phyloP scores from a whole-genome alignment of 2,888 invertebrate species.

The Megastigmus dorsalis region DNA sequence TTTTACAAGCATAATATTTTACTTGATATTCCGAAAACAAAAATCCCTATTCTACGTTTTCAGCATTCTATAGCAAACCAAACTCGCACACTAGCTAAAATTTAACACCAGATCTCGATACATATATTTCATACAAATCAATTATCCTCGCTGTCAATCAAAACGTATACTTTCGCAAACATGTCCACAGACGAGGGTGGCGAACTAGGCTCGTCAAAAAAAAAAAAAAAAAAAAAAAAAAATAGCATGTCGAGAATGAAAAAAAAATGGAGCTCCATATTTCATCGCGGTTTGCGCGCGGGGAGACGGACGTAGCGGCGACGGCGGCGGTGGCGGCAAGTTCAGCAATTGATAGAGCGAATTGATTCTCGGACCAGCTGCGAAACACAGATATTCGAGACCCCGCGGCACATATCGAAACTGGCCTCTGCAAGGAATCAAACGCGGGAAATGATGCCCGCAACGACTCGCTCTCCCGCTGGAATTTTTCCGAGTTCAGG shows the following conservation, averaged over 20 bases:
- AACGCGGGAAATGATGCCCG: conserved; percentile 18
- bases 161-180: too few relatives aligned
- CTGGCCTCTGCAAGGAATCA: too few relatives aligned
- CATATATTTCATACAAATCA: too few relatives aligned
- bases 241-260: not conserved
- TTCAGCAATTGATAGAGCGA: conserved; percentile 28
- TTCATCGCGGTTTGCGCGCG: conserved; percentile 8
- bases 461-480: not conserved
- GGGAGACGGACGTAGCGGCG: not conserved
- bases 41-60: too few relatives aligned
- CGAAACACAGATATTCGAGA: conserved; percentile 47
- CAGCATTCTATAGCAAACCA: too few relatives aligned
- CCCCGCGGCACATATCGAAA: conserved; percentile 28
- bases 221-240: too few relatives aligned
- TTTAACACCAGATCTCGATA: not conserved
- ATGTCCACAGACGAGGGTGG: too few relatives aligned
- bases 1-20: too few relatives aligned
- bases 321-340: not conserved
- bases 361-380: conserved; percentile 27
- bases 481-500: conserved; percentile 33
- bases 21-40: too few relatives aligned
- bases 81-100: not conserved
- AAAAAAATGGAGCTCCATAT: conserved; percentile 34
- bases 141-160: too few relatives aligned
- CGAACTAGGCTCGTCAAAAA: not conserved